These are phyloP conservation scores for Quadroppia sp. DNA, from an alignment of 2,888 invertebrate genomes.

Conservation along the genomic window DNA sequence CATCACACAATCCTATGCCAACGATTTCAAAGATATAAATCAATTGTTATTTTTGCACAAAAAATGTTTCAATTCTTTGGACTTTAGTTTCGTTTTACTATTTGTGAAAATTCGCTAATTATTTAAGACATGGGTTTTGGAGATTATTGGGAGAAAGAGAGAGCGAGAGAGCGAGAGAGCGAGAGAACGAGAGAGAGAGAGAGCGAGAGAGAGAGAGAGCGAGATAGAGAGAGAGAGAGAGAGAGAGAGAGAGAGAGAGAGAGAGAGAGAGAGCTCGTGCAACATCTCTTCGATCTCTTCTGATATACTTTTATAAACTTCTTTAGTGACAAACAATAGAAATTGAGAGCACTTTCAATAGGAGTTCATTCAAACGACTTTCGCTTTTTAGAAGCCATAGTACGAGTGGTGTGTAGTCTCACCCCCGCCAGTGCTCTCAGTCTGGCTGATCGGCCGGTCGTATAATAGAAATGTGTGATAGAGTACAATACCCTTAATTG, in stretches of 20 bases:
- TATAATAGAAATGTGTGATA: constrained; percentile 7
- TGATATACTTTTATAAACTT: background rate
- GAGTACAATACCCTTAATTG: constrained; percentile 31
- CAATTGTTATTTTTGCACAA: background rate
- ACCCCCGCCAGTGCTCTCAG: constrained; percentile 14
- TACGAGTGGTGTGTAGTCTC: background rate
- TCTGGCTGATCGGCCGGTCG: background rate
- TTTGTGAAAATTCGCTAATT: too few species aligned
- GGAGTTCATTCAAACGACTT: background rate
- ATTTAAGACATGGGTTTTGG: too few species aligned
- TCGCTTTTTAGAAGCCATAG: background rate
- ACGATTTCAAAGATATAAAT: background rate
- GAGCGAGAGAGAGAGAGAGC: too few species aligned
- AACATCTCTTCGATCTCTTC: background rate
- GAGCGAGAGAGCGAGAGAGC: too few species aligned
- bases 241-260: background rate
- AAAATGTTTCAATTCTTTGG: too few species aligned
- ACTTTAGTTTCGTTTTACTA: too few species aligned
- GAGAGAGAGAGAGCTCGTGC: background rate
- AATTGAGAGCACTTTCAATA: constrained; percentile 3
- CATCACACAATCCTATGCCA: constrained; percentile 8
- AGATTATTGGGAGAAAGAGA: too few species aligned
- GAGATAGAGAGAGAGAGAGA: too few species aligned
- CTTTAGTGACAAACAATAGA: background rate
- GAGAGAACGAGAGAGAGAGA: too few species aligned